phyloP scores from a whole-genome alignment of 1,140 invertebrate genomes.

The Mycetomoellerius zeteki region DNA sequence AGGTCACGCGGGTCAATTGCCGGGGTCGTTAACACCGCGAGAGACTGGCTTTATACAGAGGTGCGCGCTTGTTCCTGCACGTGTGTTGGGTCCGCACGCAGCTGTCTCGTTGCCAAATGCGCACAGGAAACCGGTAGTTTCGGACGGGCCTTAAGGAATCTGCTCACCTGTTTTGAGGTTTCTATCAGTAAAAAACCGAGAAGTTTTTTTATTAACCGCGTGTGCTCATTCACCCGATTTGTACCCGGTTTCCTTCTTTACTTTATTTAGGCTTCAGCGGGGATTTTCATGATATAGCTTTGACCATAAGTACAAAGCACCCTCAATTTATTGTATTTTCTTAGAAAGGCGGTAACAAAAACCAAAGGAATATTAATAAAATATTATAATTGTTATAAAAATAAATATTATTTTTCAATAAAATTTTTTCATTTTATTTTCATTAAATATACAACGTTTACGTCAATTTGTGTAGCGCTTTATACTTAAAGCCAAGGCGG shows the following conservation, averaged over 20 bases:
- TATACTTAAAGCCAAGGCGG: no score
- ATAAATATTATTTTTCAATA: no score
- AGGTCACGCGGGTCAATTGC: constrained; percentile 83
- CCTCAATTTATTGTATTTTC: no score
- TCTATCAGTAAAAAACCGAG: neutral
- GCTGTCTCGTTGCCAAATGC: neutral
- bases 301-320: no score
- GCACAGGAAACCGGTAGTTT: neutral
- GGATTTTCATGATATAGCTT: neutral
- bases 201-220: neutral
- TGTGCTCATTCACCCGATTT: neutral
- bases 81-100: neutral
- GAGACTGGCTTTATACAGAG: constrained; percentile 56
- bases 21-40: constrained; percentile 79
- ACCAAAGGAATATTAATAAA: no score
- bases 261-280: neutral
- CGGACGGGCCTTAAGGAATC: constrained; percentile 27
- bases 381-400: no score
- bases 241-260: neutral
- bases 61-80: neutral
- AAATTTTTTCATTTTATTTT: no score
- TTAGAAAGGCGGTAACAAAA: no score
- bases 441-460: no score
- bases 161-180: neutral
- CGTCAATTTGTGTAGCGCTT: no score